Evolutionary conservation across 1,140 invertebrate species (phyloP).

Genomic region (Portunus trituberculatus): DNA sequence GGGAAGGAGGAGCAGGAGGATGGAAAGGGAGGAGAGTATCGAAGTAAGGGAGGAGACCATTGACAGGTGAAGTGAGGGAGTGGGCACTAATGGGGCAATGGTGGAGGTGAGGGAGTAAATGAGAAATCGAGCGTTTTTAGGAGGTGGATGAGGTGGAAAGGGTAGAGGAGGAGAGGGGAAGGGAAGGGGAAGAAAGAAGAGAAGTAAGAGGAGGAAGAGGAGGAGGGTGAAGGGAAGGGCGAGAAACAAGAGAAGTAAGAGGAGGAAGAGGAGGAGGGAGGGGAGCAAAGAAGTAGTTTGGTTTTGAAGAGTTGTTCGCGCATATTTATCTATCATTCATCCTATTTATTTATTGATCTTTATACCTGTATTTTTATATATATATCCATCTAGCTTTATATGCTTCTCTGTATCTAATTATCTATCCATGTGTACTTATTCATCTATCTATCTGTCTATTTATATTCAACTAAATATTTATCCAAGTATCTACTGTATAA

Average conservation of each 20-base stretch:
- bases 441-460: too few species aligned
- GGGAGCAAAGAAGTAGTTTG: not conserved
- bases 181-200: not conserved
- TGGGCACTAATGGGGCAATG: not conserved
- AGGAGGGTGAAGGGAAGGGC: not conserved
- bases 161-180: not conserved
- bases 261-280: not conserved
- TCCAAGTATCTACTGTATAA: too few species aligned
- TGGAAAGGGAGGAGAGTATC: not conserved
- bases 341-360: too few species aligned
- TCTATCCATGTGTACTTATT: too few species aligned
- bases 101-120: not conserved
- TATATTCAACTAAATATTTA: too few species aligned
- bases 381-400: too few species aligned
- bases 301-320: too few species aligned
- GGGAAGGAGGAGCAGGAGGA: not conserved
- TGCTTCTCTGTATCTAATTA: too few species aligned
- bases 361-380: too few species aligned
- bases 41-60: constrained; percentile 1
- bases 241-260: not conserved
- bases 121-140: constrained; percentile 7
- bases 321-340: too few species aligned
- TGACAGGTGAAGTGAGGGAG: not conserved
- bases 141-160: not conserved
- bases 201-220: not conserved